Conservation (phyloP, 2,888 invertebrate genomes). For the Ophioninae sp. region DNA sequence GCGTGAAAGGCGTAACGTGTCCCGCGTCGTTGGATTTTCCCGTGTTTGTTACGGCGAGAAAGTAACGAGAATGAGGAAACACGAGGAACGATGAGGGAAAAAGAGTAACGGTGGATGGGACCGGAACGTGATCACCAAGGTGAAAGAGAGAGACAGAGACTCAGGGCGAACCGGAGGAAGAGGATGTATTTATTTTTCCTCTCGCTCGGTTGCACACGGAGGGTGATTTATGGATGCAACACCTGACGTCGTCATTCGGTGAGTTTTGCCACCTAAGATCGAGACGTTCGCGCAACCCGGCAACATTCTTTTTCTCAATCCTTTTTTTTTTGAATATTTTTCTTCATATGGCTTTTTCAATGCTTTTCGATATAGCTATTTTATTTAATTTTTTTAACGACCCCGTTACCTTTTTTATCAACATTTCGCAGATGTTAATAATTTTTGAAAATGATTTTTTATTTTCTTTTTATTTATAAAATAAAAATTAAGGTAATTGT, state of each 20-base stretch:
- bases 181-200: conserved; percentile 28
- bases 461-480: too few species aligned
- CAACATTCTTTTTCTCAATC: conserved; percentile 53
- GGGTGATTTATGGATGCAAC: conserved; percentile 78
- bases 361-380: background rate
- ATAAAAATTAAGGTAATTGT: too few species aligned
- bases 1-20: conserved; percentile 39
- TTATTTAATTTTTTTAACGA: background rate
- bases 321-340: background rate
- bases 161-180: conserved; percentile 32
- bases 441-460: background rate
- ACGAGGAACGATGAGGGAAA: background rate
- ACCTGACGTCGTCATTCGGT: conserved; percentile 76
- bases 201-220: conserved; percentile 38
- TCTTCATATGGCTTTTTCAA: background rate
- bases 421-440: background rate
- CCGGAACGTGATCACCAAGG: background rate
- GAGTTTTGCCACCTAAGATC: conserved; percentile 73
- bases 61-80: conserved; percentile 17
- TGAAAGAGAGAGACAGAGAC: conserved; percentile 31
- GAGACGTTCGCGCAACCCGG: conserved; percentile 55
- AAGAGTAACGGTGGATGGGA: conserved; percentile 19
- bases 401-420: background rate
- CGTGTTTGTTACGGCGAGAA: conserved; percentile 13
- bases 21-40: conserved; percentile 29